Conservation (phyloP, 2,797 vertebrate genomes). For the Trichosurus vulpecula region DNA sequence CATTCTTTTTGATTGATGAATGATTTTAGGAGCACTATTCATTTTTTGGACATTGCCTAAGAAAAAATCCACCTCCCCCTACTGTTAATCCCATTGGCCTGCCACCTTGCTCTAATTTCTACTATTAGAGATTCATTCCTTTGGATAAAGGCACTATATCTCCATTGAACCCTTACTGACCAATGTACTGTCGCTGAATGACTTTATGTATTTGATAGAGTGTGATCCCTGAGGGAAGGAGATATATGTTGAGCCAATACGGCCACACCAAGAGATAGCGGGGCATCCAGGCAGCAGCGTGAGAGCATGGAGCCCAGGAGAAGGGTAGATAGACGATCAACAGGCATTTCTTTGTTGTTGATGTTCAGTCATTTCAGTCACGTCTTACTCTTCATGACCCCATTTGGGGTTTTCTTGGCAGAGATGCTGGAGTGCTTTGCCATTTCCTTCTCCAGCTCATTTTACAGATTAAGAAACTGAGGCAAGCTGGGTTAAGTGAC, state of each 20-base stretch:
- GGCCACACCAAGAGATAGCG: background rate
- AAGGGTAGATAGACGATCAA: background rate
- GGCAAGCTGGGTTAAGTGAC: background rate
- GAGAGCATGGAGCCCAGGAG: background rate
- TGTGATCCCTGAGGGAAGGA: background rate
- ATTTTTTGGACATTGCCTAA: background rate
- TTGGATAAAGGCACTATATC: constrained; percentile 6
- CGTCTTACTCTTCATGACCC: background rate
- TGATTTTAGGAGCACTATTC: background rate
- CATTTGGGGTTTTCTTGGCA: background rate
- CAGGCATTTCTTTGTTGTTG: background rate
- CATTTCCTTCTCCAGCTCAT: background rate
- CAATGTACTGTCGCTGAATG: constrained; percentile 37
- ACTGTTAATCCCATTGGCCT: background rate
- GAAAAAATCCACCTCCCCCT: background rate
- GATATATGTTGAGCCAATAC: background rate
- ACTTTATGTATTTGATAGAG: constrained; percentile 7
- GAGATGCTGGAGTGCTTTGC: background rate
- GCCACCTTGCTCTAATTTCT: constrained; percentile 30
- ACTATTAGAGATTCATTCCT: constrained; percentile 9
- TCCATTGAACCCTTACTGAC: constrained; percentile 13
- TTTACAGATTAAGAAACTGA: background rate
- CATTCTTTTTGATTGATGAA: background rate
- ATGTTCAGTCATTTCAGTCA: background rate
- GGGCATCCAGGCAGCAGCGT: background rate